Evolutionary conservation across 1,140 invertebrate species (phyloP).

Genomic region (Pachypsylla venusta): DNA sequence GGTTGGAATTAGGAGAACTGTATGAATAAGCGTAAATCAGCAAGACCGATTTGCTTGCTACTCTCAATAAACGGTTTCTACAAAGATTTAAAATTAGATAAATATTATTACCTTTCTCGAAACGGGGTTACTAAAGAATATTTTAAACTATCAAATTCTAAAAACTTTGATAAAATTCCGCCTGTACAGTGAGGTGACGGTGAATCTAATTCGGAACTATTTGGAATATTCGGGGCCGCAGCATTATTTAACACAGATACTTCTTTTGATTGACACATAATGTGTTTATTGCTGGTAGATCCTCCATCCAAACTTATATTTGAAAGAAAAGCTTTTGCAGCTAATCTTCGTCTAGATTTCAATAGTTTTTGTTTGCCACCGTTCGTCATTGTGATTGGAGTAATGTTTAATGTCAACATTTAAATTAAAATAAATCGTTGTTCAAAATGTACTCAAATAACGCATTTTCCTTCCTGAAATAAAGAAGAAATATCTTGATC

Average conservation of each 20-base stretch:
- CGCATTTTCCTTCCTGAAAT: too few species aligned
- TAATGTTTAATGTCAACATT: neutral
- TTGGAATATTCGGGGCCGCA: constrained; percentile 15
- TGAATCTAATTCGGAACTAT: constrained; percentile 22
- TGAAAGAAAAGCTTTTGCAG: constrained; percentile 77
- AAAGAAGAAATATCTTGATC: too few species aligned
- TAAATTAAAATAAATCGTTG: too few species aligned
- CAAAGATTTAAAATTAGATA: too few species aligned
- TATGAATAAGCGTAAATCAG: too few species aligned
- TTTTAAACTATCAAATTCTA: constrained; percentile 11
- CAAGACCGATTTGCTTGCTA: too few species aligned
- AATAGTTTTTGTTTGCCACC: neutral
- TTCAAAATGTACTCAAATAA: too few species aligned
- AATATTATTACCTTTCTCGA: constrained; percentile 22
- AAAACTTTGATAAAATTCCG: constrained; percentile 17
- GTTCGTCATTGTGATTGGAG: neutral
- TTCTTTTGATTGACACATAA: neutral
- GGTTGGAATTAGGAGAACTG: too few species aligned
- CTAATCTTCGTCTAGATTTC: constrained; percentile 47
- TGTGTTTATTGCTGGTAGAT: constrained; percentile 34
- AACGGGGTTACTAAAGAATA: constrained; percentile 16
- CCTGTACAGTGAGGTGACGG: constrained; percentile 20
- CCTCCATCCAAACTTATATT: constrained; percentile 89
- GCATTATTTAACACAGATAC: constrained; percentile 6
- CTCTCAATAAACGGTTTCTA: too few species aligned